phyloP scores from a whole-genome alignment of 64 coral and sea anemone genomes.

The Astreopora myriophthalma region DNA sequence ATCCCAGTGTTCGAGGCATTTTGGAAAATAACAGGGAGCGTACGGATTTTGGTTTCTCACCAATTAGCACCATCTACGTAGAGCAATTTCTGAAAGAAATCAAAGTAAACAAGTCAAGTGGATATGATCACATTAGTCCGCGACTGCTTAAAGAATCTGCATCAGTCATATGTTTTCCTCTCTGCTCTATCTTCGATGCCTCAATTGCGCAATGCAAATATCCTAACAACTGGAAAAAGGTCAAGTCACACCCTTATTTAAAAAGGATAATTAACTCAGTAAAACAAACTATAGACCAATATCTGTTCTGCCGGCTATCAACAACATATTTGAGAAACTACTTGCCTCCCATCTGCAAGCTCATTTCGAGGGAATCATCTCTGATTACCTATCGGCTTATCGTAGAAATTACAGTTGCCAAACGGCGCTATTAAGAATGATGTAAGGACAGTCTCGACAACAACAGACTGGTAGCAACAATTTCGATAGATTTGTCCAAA shows the following conservation, averaged over 20 bases:
- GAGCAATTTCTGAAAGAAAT: too few species aligned
- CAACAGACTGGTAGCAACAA: slow-evolving; percentile 31
- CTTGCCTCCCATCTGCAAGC: not conserved
- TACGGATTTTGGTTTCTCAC: not conserved
- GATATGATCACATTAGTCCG: too few species aligned
- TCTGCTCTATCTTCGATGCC: slow-evolving; percentile 2
- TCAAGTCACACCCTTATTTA: too few species aligned
- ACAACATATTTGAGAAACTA: slow-evolving; percentile 28
- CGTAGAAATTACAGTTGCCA: not conserved
- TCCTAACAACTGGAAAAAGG: not conserved
- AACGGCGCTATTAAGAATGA: slow-evolving; percentile 3
- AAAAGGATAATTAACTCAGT: too few species aligned
- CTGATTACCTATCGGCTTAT: slow-evolving; percentile 29
- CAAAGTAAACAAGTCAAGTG: too few species aligned
- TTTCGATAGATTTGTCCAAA: slow-evolving; percentile 55
- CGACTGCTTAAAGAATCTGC: too few species aligned
- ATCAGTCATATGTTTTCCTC: slow-evolving; percentile 17
- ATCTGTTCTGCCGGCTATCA: too few species aligned
- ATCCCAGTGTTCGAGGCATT: not conserved
- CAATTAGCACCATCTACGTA: too few species aligned
- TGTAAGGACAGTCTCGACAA: slow-evolving; percentile 20
- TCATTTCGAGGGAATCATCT: not conserved
- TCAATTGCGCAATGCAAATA: slow-evolving; percentile 1
- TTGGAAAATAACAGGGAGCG: not conserved
- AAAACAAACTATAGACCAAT: slow-evolving; percentile 11